phyloP scores from a whole-genome alignment of 2,113 vertebrate genomes.

The Myodes glareolus region DNA sequence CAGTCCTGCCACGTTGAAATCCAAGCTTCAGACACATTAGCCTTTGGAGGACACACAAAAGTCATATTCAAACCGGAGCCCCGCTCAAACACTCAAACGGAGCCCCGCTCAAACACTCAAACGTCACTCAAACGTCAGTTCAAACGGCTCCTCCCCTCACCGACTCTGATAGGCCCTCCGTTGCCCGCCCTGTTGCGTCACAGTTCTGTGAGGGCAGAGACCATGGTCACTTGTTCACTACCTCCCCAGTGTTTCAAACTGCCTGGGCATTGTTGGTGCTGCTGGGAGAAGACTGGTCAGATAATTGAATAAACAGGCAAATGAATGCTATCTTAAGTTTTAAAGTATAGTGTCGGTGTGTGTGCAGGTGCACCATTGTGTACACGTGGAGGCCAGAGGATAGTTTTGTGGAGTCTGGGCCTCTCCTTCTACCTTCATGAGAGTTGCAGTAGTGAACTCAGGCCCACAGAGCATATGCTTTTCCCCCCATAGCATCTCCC shows the following conservation, averaged over 20 bases:
- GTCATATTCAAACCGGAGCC: background rate
- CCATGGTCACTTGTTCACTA: rapidly evolving
- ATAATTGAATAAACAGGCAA: background rate
- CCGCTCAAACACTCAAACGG: background rate
- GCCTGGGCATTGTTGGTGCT: background rate
- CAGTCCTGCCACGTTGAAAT: background rate
- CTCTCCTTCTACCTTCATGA: background rate
- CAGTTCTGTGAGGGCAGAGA: background rate
- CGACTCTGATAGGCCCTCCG: background rate
- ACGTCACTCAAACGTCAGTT: background rate
- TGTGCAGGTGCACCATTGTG: no score
- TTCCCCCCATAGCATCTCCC: background rate
- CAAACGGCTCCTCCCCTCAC: background rate
- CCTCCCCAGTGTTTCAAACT: background rate
- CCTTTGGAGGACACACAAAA: background rate
- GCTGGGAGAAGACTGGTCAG: background rate
- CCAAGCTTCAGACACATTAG: background rate
- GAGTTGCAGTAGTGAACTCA: background rate
- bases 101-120: background rate
- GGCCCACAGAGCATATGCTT: background rate
- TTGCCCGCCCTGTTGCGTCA: no score
- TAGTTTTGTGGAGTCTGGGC: background rate
- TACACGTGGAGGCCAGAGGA: background rate
- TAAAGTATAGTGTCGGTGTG: background rate
- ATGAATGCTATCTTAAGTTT: background rate